Base-by-base conservation (phyloP, 2,797 vertebrate genomes). In the Peromyscus eremicus region DNA sequence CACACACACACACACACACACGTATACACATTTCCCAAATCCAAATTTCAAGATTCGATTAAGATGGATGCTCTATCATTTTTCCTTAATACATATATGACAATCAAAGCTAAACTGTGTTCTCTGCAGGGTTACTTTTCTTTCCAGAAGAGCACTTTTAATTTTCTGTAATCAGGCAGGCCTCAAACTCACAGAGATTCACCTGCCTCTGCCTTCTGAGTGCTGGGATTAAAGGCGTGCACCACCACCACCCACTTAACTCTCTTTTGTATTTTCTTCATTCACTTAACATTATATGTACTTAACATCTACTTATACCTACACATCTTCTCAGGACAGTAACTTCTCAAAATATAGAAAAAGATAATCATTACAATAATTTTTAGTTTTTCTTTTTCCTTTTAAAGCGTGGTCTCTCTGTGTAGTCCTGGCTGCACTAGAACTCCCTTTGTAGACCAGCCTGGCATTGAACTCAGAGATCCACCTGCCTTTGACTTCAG, bases 221-320 rank as follows among this genome's bases (percentile, higher is more conserved):
- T 9, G 68, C 68, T n/a, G 3, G 68, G 7, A 70, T 70, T 70
- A n/a, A 70, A 70, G 7, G 3, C 19, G 1, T 37, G 34, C 0
- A 7, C 34, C 16, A 70, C 68, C 7, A 70, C 19, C 16, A 16
- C 32, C 14, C 16, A 75, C 89, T 93, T 76, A 9, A 66, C 90
- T 96, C n/a, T 11, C 7, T 81, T 0, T 25, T 46, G 43, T 52
- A 73, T 91, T 34, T 29, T 4, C 88, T 34, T 29, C 2, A 68
- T 80, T 82, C 94, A 66, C 49, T 91, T 86, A 91, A 23, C 43
- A 89, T 40, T 96, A 13, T 90, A 21, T 52, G 14, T 60, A 46
- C 34, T 75, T 75, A 60, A 9, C 73, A 43, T 34, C 46, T n/a
- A 86, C n/a, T 86, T 86, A 91, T 77, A 10, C 16, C 25, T 55